Evolutionary conservation across 2,888 invertebrate species (phyloP).

Genomic region (Heteropelma amictum): DNA sequence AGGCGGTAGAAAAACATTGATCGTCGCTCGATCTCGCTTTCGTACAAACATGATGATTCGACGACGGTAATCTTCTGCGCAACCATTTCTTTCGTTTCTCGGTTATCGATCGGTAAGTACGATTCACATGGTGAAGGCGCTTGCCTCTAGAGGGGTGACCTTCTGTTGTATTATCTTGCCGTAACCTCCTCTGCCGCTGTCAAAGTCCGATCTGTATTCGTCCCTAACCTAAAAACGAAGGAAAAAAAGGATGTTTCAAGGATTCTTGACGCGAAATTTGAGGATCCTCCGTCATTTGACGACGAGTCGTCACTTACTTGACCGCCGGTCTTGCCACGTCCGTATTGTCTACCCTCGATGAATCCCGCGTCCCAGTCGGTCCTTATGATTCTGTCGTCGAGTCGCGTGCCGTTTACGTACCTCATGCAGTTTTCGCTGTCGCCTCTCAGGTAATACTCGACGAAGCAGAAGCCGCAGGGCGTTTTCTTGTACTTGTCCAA

Average conservation of each 20-base stretch:
- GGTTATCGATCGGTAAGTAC: slow-evolving; percentile 10
- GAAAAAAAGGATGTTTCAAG: no score
- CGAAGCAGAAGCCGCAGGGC: slow-evolving; percentile 99
- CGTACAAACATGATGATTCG: no score
- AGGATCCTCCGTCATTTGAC: not conserved
- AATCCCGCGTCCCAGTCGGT: slow-evolving; percentile 99
- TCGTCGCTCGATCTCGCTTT: no score
- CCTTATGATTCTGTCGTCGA: slow-evolving; percentile 97
- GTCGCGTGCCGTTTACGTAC: slow-evolving; percentile 96
- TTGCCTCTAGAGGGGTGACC: slow-evolving; percentile 79
- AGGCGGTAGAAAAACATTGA: no score
- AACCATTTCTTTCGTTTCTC: no score
- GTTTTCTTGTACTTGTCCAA: slow-evolving; percentile 98
- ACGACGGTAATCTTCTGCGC: no score
- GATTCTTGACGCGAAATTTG: not conserved
- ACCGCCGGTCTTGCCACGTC: slow-evolving; percentile 98
- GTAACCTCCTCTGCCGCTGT: slow-evolving; percentile 97
- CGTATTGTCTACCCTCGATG: slow-evolving; percentile 98
- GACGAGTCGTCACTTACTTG: slow-evolving; percentile 83
- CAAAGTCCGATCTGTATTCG: slow-evolving; percentile 98
- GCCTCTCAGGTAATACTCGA: slow-evolving; percentile 90
- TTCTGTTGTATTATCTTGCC: slow-evolving; percentile 96
- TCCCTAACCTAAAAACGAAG: slow-evolving; percentile 93
- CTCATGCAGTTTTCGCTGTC: slow-evolving; percentile 92
- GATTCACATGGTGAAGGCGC: slow-evolving; percentile 74